Conservation (phyloP, 1,140 invertebrate species). For the Ceratosolen fusciceps region DNA sequence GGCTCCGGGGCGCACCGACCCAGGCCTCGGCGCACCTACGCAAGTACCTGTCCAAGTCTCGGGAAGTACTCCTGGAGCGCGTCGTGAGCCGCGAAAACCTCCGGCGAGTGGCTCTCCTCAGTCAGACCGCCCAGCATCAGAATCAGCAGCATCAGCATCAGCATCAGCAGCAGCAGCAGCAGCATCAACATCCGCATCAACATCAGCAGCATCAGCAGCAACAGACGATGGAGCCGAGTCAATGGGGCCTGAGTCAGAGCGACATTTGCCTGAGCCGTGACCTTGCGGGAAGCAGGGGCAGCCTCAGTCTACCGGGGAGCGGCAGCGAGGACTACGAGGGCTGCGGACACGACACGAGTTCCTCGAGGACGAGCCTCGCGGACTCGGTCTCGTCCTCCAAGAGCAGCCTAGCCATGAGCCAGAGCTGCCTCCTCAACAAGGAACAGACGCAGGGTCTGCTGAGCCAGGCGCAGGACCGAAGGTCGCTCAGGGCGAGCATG, state of each 20-base stretch:
- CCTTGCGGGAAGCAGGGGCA: conserved; percentile 59
- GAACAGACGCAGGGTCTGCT: conserved; percentile 68
- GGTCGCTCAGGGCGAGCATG: conserved; percentile 38
- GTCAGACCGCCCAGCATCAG: conserved; percentile 60
- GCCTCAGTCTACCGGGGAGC: conserved; percentile 54
- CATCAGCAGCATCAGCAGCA: conserved; percentile 44
- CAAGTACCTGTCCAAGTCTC: conserved; percentile 74
- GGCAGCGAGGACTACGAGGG: conserved; percentile 68
- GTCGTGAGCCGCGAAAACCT: conserved; percentile 72
- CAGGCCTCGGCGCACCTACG: conserved; percentile 69
- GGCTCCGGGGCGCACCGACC: conserved; percentile 69
- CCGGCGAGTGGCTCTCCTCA: conserved; percentile 68
- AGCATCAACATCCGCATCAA: conserved; percentile 54
- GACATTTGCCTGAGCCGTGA: conserved; percentile 69
- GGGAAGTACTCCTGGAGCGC: conserved; percentile 74
- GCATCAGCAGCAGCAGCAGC: conserved; percentile 56
- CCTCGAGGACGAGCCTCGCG: conserved; percentile 48
- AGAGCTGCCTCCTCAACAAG: conserved; percentile 66
- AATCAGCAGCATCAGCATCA: conserved; percentile 50
- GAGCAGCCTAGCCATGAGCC: conserved; percentile 62
- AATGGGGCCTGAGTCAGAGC: conserved; percentile 68
- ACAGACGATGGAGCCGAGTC: conserved; percentile 59
- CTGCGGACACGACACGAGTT: conserved; percentile 30
- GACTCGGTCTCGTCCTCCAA: conserved; percentile 64
- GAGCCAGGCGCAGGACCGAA: conserved; percentile 53